Conservation (phyloP, 2,113 vertebrate species). For the Sebastes schlegelii region DNA sequence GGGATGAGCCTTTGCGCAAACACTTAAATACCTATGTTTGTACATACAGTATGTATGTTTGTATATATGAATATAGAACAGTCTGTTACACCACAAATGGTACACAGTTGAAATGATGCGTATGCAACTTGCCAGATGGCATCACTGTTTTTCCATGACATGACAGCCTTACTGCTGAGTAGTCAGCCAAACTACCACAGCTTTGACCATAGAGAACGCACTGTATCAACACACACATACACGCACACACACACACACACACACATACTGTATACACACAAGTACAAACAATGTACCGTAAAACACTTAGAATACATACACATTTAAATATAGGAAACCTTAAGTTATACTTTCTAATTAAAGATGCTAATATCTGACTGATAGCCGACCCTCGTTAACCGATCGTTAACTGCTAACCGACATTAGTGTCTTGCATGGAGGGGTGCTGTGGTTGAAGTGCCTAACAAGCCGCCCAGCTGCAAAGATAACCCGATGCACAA, state of each 20-base stretch:
- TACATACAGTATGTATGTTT: background rate
- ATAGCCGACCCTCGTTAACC: background rate
- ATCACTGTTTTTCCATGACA: conserved; percentile 25
- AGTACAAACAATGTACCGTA: too few species aligned
- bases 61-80: conserved; percentile 18
- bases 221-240: background rate
- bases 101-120: conserved; percentile 39
- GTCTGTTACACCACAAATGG: conserved; percentile 21
- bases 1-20: background rate
- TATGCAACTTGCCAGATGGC: conserved; percentile 48
- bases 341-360: too few species aligned
- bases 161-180: conserved; percentile 18
- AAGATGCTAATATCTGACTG: too few species aligned
- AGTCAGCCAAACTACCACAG: conserved; percentile 32
- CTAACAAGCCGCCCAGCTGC: background rate
- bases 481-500: background rate
- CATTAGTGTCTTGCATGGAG: background rate
- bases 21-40: background rate
- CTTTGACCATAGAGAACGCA: conserved; percentile 21
- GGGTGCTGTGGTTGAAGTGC: background rate
- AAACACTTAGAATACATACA: too few species aligned
- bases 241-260: too few species aligned
- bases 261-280: background rate
- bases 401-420: too few species aligned
- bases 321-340: too few species aligned